Evolutionary conservation across 92 coral and sea anemone genomes (phyloP), one percentile per base, ranked within the genome.

Genomic region (Siderastrea siderea): DNA sequence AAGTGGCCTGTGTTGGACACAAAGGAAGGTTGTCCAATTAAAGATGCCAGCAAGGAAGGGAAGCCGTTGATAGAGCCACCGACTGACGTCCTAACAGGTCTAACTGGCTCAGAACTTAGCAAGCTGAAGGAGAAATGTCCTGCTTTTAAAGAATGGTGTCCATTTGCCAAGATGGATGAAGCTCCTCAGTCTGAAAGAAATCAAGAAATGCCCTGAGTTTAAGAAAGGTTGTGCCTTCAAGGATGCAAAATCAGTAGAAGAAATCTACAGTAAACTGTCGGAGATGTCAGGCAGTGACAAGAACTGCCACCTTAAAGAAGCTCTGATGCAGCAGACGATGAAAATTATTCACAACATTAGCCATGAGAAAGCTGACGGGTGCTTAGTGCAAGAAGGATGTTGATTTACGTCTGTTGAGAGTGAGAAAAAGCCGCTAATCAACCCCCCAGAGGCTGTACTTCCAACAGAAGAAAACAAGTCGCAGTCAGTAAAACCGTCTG

Each of bases 171-270:
- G 83, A 74, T 83, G 76, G 94, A 93, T 48, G 93, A 95, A 71
- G 92, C 71, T 16, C 87, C 90, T n/a, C n/a, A n/a, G n/a, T 12
- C 66, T 91, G 26, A 89, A 93, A 70, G 96, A 94, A 79, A 89
- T 91, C 89, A 91, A 96, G 89, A 95, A 95, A 68, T 96, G 99
- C 70, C 99, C 99, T 10, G 96, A 95, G 84, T 96, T 96, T 78
- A 93, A 95, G 77, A 96, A 95, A 17, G 98, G 99, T 19, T 96
- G 99, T 84, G 96, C 99, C 12, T 96, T 96, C 87, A 95, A 95
- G 59, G 92, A 92, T 46, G 95, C 94, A 61, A 91, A 93, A 71
- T 85, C 94, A 77, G 84, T 95, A 55, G 95, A 95, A 59, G 99
- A 96, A 72, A 90, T 96, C 75, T 84, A 96, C 81, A 67, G 75